Conservation (phyloP, 2,113 vertebrate species). For the Coracopsis vasa region DNA sequence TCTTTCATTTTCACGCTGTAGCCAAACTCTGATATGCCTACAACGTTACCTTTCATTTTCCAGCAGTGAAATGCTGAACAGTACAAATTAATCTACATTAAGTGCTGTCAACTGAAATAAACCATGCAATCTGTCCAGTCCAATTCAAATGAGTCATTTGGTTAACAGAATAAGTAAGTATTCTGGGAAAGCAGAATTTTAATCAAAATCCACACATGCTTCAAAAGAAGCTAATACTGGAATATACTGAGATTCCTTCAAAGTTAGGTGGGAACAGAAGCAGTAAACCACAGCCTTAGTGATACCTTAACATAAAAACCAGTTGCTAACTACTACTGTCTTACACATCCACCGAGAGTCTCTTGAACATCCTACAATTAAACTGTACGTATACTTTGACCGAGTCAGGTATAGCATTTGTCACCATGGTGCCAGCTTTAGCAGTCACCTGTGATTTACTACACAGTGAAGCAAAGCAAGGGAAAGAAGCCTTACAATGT, state of each 20-base stretch:
- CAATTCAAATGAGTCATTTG: fast-evolving
- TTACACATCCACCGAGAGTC: neutral
- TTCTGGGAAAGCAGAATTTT: neutral
- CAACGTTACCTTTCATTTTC: neutral
- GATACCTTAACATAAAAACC: neutral
- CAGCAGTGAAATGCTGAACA: neutral
- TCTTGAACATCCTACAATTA: neutral
- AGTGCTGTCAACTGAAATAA: neutral
- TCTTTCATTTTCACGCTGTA: conserved; percentile 31
- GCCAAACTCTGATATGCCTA: neutral
- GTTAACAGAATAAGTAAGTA: neutral
- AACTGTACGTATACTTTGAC: neutral
- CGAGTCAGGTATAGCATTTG: neutral
- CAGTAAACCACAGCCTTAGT: neutral
- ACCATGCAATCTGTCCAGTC: neutral
- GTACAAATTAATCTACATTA: neutral
- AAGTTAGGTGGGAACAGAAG: neutral
- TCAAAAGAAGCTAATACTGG: neutral
- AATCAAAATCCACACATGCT: neutral
- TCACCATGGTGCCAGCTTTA: neutral
- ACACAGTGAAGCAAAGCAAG: neutral
- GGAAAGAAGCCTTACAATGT: neutral
- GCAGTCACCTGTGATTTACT: neutral
- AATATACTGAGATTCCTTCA: neutral
- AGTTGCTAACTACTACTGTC: neutral